Base-by-base conservation (phyloP, 2,888 invertebrate genomes). In the Yponomeuta sedellus region DNA sequence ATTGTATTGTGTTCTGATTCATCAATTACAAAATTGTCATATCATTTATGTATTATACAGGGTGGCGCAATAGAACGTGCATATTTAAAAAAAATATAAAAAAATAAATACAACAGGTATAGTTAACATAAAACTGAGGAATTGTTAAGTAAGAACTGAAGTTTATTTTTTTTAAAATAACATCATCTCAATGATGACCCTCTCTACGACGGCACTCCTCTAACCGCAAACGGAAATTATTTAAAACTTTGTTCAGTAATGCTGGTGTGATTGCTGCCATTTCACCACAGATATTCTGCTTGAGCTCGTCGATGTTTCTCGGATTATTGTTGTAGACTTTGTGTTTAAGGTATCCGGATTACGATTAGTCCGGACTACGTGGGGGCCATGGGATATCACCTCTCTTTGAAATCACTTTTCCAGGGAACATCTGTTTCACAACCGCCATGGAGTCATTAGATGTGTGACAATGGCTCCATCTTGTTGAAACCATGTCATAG, bases 401-500 rank as follows among this genome's bases (percentile, higher is more conserved):
- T 66, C 64, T 34, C 8, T 34, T 34, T 5, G 34, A 34, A 34
- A 34, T 34, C 8, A 34, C 4, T 34, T 8, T 34, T 12, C 57
- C 22, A 3, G 63, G 63, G 40, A 62, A 66, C 34, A 58, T 3
- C 34, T 64, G 58, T 34, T 52, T 64, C 39, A 68, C 62, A 28
- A 65, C 44, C 39, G 40, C 20, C 64, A 61, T 64, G 10, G 67
- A 66, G 16, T 39, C 61, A 20, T 57, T 66, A 10, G 69, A 57
- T 22, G 69, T 70, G 68, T 70, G 70, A 25, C 61, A 11, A 6
- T 69, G 11, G 68, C 64, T 34, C 64, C 64, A 11, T 64, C 64
- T 44, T 34, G 34, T 34, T 34, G 34, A 8, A 34, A 34, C 34
- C 34, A 34, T 8, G 34, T 34, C 34, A 5, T 64, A 20, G 11